Base-by-base conservation (phyloP, 1,140 invertebrate genomes). In the Scaptodrosophila lebanonensis region DNA sequence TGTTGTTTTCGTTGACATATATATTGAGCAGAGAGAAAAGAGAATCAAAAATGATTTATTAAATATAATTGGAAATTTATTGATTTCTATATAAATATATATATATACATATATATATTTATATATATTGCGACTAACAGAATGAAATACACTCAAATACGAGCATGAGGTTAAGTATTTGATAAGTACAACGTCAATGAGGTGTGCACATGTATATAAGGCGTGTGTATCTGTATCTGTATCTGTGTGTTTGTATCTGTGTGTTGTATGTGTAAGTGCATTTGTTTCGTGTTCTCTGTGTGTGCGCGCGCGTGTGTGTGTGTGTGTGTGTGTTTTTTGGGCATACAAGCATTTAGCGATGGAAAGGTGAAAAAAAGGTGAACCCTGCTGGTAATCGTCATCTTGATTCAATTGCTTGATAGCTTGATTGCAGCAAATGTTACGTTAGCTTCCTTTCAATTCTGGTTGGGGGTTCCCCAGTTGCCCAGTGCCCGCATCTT, bases 131-230 rank as follows among this genome's bases (percentile, higher is more conserved):
- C 68, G 75, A 79, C 75, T 79, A 79, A 82, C 75, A 70, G 61
- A 75, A 82, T 82, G 76, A 79, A 73, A 75, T 69, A 79, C 75
- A 79, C 69, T 72, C 75, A 82, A 79, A 75, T 75, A 79, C 75
- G 75, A 82, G 75, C 75, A 79, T 79, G 75, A 82, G n/a, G n/a
- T n/a, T n/a, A n/a, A 79, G 69, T 79, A 79, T 75, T 82, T 69
- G 65, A 79, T 76, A 79, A 79, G 56, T 75, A 79, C 75, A 82
- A 79, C 75, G 75, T 82, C 75, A 75, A 79, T 79, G 75, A 62
- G 27, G 42, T 66, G 48, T 52, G 7, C 43, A 9, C 43, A 13
- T 35, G 15, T 33, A n/a, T 48, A 12, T 44, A 6, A 17, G 44
- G 49, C 32, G 7, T 39, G 27, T 44, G 35, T 48, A 18, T 32